Base-by-base conservation (phyloP, 2,797 vertebrate species). In the Tympanoctomys barrerae region DNA sequence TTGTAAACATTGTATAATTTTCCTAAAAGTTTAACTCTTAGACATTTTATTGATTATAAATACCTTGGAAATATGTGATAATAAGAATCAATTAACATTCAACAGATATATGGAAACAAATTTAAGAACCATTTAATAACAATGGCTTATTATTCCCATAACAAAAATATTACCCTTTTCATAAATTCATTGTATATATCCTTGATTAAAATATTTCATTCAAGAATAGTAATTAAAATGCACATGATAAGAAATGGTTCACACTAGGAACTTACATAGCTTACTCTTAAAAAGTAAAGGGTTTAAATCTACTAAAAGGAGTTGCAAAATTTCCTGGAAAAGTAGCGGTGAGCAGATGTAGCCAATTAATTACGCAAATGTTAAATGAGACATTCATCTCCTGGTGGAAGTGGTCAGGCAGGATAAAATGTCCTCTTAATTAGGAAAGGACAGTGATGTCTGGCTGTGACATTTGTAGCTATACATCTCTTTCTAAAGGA, bases 361-460 rank as follows among this genome's bases (percentile, higher is more conserved):
- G 54, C 19, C 46, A 66, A 77, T 81, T 84, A 94, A 90, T 85
- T 88, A 83, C 82, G 46, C n/a, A 90, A 82, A 96, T 95, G 6
- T 57, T 46, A 93, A 90, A 92, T 82, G 64, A 73, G 95, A 33
- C 54, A 95, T 49, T 78, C 61, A 54, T 71, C 59, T 66, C 70
- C 52, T 94, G 82, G 52, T 78, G 78, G 92, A 93, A 52, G 54
- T 42, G 42, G 1, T 94, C 88, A 84, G 62, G 68, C 31, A 90
- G 52, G 81, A 96, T 84, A 89, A 93, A 96, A 87, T 28, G 10
- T 52, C 80, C 64, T 95, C 46, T 92, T 87, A 81, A 92, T 94
- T 77, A 83, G 22, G 49, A 95, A 92, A 83, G 31, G 78, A 64
- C 8, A 87, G 8, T 84, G 26, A 62, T 42, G 57, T 79, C 79